phyloP scores from a whole-genome alignment of 2,888 invertebrate genomes.

The Scrobipalpa costella region DNA sequence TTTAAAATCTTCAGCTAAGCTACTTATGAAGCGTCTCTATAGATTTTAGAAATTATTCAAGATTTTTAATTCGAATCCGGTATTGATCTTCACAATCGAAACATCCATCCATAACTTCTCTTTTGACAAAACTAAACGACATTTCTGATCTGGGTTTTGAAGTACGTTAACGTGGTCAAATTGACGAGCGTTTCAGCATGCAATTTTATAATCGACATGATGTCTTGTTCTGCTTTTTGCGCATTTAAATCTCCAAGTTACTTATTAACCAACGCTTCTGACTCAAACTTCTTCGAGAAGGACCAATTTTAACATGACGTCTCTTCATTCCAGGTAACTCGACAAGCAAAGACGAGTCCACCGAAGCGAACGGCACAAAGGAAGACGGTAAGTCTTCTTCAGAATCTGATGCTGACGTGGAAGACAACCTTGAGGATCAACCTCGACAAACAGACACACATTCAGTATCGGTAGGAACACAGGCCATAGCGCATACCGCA shows the following conservation, averaged over 20 bases:
- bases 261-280: not conserved
- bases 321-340: constrained; percentile 59
- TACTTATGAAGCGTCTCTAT: too few species aligned
- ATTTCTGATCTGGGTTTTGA: too few species aligned
- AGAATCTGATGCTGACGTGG: constrained; percentile 90
- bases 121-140: too few species aligned
- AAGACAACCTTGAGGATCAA: constrained; percentile 86
- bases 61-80: too few species aligned
- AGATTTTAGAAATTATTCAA: too few species aligned
- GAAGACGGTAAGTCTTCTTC: constrained; percentile 81
- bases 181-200: too few species aligned
- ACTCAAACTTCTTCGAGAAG: not conserved
- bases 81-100: too few species aligned
- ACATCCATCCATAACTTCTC: too few species aligned
- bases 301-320: not conserved
- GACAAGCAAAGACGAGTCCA: constrained; percentile 58
- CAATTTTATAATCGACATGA: not conserved
- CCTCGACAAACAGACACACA: constrained; percentile 57
- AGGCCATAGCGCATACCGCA: constrained; percentile 63
- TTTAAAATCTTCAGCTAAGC: too few species aligned
- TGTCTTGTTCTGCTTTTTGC: not conserved
- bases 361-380: constrained; percentile 60
- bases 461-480: constrained; percentile 53
- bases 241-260: not conserved
- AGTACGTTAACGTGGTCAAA: too few species aligned